Conservation (phyloP, 2,113 vertebrate species). For the Scomber colias region DNA sequence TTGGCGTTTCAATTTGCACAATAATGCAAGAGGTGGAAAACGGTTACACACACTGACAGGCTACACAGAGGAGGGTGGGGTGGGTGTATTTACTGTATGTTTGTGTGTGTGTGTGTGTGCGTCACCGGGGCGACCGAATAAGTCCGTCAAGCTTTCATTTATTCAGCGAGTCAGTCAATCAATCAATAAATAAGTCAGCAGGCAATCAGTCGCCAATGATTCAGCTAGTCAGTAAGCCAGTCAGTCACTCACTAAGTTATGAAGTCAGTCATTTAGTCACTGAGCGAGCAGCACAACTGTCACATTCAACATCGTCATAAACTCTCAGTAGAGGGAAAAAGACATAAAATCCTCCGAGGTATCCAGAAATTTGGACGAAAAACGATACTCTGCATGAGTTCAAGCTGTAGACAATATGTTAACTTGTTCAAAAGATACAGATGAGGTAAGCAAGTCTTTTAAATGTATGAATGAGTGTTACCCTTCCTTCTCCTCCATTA, state of each 20-base stretch:
- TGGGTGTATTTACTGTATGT: neutral
- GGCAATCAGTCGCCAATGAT: neutral
- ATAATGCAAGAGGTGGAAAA: constrained; percentile 73
- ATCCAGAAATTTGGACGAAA: neutral
- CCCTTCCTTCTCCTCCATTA: neutral
- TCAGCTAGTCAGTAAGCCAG: neutral
- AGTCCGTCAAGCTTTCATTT: constrained; percentile 25
- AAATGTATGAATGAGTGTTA: neutral
- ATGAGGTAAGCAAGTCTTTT: neutral
- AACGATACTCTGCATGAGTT: neutral
- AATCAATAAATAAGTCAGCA: neutral
- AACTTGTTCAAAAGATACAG: neutral
- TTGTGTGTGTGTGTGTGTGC: neutral
- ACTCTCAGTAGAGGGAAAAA: neutral
- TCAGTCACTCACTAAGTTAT: neutral
- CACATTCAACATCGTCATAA: neutral
- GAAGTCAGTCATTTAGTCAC: neutral
- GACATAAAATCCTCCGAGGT: neutral
- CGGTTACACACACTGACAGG: constrained; percentile 58
- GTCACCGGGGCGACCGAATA: constrained; percentile 7
- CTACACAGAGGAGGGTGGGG: constrained; percentile 37
- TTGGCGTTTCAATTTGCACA: constrained; percentile 79
- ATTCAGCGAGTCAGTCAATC: constrained; percentile 33
- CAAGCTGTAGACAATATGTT: neutral
- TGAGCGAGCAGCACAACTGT: neutral